phyloP scores from a whole-genome alignment of 2,113 vertebrate species.

The Galeopterus variegatus region DNA sequence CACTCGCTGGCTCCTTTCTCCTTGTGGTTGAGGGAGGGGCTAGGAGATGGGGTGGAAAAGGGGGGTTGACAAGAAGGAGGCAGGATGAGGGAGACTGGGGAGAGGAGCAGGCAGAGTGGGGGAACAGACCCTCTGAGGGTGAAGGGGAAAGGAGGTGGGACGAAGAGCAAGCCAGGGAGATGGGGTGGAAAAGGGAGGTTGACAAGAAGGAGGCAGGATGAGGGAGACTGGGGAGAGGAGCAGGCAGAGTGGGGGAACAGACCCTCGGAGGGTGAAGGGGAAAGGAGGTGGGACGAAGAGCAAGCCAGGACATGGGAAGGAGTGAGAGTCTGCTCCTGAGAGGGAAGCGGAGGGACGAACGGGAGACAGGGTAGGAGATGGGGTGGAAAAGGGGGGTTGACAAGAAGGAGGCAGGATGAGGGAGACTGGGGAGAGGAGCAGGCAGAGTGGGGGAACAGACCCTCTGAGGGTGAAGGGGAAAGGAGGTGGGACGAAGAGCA shows the following conservation, averaged over 20 bases:
- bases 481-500: not conserved
- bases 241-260: not conserved
- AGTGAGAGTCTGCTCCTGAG: no score
- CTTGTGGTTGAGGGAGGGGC: not conserved
- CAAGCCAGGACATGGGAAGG: no score
- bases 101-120: no score
- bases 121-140: not conserved
- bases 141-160: not conserved
- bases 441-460: not conserved
- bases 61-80: not conserved
- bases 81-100: not conserved
- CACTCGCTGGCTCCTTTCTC: not conserved
- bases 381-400: not conserved
- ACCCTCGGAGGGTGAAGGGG: not conserved
- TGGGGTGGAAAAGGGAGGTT: not conserved
- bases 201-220: not conserved
- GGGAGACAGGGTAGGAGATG: fast-evolving
- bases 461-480: not conserved
- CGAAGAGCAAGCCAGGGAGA: fast-evolving
- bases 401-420: not conserved
- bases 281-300: not conserved
- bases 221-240: no score
- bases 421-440: not conserved
- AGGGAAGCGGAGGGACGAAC: no score
- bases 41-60: not conserved